These are phyloP conservation scores for Amblyopsis hoosieri DNA, from an alignment of 2,797 vertebrate genomes.

Conservation along the genomic window DNA sequence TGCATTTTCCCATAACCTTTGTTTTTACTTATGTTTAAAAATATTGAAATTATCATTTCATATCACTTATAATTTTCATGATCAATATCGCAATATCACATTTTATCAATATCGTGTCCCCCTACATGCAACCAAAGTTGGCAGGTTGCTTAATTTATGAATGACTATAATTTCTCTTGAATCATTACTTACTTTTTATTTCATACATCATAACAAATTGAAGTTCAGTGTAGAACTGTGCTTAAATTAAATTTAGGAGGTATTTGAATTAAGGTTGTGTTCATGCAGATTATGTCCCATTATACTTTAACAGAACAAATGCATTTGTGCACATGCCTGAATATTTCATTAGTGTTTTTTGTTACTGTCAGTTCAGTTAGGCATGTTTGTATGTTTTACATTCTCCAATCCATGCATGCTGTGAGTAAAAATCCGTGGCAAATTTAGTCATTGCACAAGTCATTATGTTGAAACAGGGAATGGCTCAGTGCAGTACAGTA, in stretches of 20 bases:
- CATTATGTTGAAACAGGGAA: conserved; percentile 29
- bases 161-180: too few species aligned
- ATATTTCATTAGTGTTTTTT: conserved; percentile 10
- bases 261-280: neutral
- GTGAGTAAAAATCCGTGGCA: conserved; percentile 44
- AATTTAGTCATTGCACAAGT: conserved; percentile 51
- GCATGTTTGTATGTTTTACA: conserved; percentile 33
- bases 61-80: too few species aligned
- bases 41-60: too few species aligned
- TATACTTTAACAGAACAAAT: neutral
- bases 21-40: too few species aligned
- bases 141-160: too few species aligned
- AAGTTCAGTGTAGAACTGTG: neutral
- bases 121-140: too few species aligned
- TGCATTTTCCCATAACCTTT: too few species aligned
- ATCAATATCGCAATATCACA: too few species aligned
- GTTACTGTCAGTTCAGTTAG: conserved; percentile 34
- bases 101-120: too few species aligned
- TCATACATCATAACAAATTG: neutral
- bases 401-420: conserved; percentile 20
- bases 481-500: conserved; percentile 39
- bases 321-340: neutral
- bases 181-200: too few species aligned
- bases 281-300: too few species aligned
- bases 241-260: neutral